Evolutionary conservation across 2,888 invertebrate genomes (phyloP).

Genomic region (Tiliacea aurago): DNA sequence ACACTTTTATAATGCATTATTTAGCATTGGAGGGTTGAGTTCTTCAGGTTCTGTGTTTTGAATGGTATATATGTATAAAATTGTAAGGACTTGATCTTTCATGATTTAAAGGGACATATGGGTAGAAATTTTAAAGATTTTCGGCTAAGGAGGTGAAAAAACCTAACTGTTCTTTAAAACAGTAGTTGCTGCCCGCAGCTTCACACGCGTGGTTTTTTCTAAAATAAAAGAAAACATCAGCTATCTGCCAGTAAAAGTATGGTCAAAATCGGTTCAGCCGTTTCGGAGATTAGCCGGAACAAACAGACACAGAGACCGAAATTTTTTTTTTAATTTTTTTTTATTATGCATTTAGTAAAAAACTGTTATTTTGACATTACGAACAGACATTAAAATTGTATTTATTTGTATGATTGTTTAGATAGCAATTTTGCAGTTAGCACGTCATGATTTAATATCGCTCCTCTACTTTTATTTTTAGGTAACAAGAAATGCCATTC

Average conservation of each 20-base stretch:
- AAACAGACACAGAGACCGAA: too few relatives aligned
- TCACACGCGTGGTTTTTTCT: too few relatives aligned
- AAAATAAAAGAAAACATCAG: too few relatives aligned
- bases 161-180: not conserved
- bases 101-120: not conserved
- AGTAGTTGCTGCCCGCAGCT: too few relatives aligned
- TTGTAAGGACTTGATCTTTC: constrained; percentile 24
- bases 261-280: too few relatives aligned
- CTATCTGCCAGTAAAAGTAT: too few relatives aligned
- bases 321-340: too few relatives aligned
- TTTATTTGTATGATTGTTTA: not conserved
- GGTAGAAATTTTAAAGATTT: not conserved
- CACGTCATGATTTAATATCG: not conserved
- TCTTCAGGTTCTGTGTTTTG: constrained; percentile 58
- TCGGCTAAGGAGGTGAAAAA: not conserved
- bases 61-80: constrained; percentile 38
- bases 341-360: too few relatives aligned
- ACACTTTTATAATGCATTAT: constrained; percentile 83
- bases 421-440: not conserved
- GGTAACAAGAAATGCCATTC: not conserved
- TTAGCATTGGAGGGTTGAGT: constrained; percentile 68
- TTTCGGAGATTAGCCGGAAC: too few relatives aligned
- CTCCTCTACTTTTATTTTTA: not conserved
- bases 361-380: too few relatives aligned
- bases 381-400: too few relatives aligned